Base-by-base conservation (phyloP, 1,140 invertebrate genomes). In the Pomacea maculata region DNA sequence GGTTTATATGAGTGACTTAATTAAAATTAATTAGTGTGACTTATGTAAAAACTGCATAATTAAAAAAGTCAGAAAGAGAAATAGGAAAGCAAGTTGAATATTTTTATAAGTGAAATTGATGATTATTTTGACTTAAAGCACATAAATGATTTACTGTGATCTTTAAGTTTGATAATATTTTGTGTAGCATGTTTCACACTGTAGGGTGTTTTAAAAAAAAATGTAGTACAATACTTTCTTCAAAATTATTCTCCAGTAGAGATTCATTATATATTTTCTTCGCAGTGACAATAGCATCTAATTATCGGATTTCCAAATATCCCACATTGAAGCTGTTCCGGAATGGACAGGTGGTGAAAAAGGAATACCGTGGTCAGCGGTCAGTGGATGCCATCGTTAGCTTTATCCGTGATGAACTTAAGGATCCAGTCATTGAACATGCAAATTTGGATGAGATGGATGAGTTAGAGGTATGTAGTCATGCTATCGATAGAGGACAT, bases 291-390 rank as follows among this genome's bases (percentile, higher is more conserved):
- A 93, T 99, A 75, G 96, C 97, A 14, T 94, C 95, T 15, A 94
- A 96, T 85, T 99, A 98, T 92, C 96, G 99, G 87, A 98, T 99
- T 71, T 96, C 95, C 21, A 99, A 99, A 93, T 99, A 99, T 93
- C 99, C 99, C 45, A 99, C 99, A 21, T 91, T 99, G 63, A 99
- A 99, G 92, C 92, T 99, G 29, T 96, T 99, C 87, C 94, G 96
- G 57, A 98, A 98, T 94, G 98, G 98, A 1, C 94, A 97, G 87
- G 94, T 96, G 14, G 94, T 95, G 1, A 99, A 99, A 92, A 94
- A 95, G 87, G 99, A 99, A 92, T 99, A 99, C 87, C 94, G 98
- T 88, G 97, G 94, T 70, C 94, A 90, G 73, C 88, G 91, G 77
- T 96, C 95, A 12, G 93, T 93, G 0, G 95, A 99, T 79, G 97